Evolutionary conservation across 2,888 invertebrate genomes (phyloP), one percentile per base, ranked within the genome.

Genomic region (Barypeithes pellucidus): DNA sequence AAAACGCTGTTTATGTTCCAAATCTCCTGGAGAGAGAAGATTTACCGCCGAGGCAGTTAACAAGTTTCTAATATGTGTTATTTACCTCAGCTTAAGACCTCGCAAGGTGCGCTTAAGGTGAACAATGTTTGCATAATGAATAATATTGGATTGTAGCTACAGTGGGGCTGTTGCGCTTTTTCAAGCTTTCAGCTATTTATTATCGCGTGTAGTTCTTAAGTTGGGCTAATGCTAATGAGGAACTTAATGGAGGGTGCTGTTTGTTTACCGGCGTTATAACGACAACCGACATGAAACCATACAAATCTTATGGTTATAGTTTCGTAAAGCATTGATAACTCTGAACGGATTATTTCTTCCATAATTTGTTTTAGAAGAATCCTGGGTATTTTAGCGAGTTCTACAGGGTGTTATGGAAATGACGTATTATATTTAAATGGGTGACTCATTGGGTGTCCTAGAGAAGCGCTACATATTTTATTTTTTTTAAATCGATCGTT

Each of bases 11-110:
- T 57, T 67, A 59, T 59, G 45, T 41, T 22, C 65, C 3, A 18
- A 24, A 24, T 43, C 24, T 36, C 54, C 54, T 12, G 29, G 66
- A 43, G 61, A 61, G 45, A 24, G 57, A 70, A 70, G 70, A 70
- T 70, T 70, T 70, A 70, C 63, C 43, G 54, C 63, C 36, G 52
- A 43, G 59, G 14, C 63, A 63, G 65, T 70, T 70, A 70, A 65
- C 70, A 70, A 70, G 63, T 70, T 63, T 45, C 63, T 70, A 70
- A 70, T 70, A 63, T 70, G 63, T 45, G 57, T 63, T 69, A 70
- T 70, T 70, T 70, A 63, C 70, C 50, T 70, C 57, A 29, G 54
- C 70, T 65, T 54, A 65, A 70, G 70, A 59, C 57, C 45, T 57
- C 45, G 52, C 70, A 70, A 70, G 63, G 70, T 70, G 63, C 63